A percentile compares a stretch with the other conserved stretches of the same genome.
Evolutionary conservation across 2,888 invertebrate genomes (phyloP).

Genomic region (Hemaris fuciformis): DNA sequence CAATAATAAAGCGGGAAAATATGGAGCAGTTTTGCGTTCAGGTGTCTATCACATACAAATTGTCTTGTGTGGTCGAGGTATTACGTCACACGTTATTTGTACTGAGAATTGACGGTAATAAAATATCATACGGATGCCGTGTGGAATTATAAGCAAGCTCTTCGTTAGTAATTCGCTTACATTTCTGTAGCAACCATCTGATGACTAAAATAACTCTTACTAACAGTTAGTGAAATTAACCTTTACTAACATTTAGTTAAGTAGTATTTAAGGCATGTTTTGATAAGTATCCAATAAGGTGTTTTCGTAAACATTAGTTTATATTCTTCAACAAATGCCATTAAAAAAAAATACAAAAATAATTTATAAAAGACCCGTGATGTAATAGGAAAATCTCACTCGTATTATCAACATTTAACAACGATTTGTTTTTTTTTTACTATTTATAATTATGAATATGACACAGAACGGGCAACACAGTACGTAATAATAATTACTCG

Average conservation of each 20-base stretch:
- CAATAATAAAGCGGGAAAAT: conserved; percentile 4
- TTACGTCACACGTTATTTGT: conserved; percentile 18
- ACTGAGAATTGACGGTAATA: conserved; percentile 26
- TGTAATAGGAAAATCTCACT: too few relatives aligned
- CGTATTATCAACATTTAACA: too few relatives aligned
- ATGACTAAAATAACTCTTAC: not conserved
- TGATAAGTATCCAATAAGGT: too few relatives aligned
- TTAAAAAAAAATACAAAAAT: too few relatives aligned
- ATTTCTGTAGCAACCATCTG: not conserved
- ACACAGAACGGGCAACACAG: too few relatives aligned
- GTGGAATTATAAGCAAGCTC: conserved; percentile 1
- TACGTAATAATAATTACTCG: too few relatives aligned
- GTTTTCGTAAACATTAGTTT: too few relatives aligned
- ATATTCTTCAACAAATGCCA: too few relatives aligned
- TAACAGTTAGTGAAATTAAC: not conserved
- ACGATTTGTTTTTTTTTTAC: too few relatives aligned
- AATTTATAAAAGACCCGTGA: too few relatives aligned
- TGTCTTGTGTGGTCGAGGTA: not conserved
- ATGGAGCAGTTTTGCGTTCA: not conserved
- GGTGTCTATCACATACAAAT: conserved; percentile 7
- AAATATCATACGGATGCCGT: conserved; percentile 20
- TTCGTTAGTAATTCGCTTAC: not conserved
- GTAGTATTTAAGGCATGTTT: not conserved
- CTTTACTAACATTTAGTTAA: not conserved
- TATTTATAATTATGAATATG: too few relatives aligned